Conservation (phyloP, 2,888 invertebrate species). For the Chloroclysta siterata region DNA sequence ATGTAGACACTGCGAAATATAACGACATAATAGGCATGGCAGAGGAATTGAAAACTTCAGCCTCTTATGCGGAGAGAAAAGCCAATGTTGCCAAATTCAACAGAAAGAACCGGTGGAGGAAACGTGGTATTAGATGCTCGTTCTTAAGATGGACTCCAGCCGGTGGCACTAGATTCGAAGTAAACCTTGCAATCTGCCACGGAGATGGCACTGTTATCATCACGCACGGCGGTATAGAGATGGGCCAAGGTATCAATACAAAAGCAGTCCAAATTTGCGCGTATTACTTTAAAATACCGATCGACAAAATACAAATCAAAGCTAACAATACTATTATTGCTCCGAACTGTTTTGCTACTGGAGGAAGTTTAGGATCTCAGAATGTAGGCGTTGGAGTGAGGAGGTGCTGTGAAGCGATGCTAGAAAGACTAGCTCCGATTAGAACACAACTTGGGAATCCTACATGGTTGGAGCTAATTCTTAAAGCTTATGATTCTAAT, state of each 20-base stretch:
- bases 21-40: conserved; percentile 72
- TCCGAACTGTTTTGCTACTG: conserved; percentile 87
- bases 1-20: conserved; percentile 62
- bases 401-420: conserved; percentile 75
- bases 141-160: conserved; percentile 85
- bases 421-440: conserved; percentile 72
- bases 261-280: conserved; percentile 88
- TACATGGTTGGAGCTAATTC: conserved; percentile 78
- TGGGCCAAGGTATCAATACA: conserved; percentile 90
- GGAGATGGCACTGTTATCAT: conserved; percentile 86
- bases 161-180: conserved; percentile 61
- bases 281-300: conserved; percentile 85
- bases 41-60: conserved; percentile 76
- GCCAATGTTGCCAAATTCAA: conserved; percentile 82
- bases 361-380: conserved; percentile 88
- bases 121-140: conserved; percentile 86
- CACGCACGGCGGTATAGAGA: conserved; percentile 87
- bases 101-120: conserved; percentile 88
- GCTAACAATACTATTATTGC: conserved; percentile 85
- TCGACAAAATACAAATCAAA: conserved; percentile 87
- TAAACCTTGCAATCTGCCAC: conserved; percentile 86
- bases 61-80: conserved; percentile 80
- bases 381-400: conserved; percentile 83
- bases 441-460: conserved; percentile 64
- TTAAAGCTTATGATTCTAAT: conserved; percentile 63